A percentile compares a stretch with the other conserved stretches of the same genome.
phyloP scores from a whole-genome alignment of 2,113 vertebrate genomes.

The Aleadryas rufinucha region DNA sequence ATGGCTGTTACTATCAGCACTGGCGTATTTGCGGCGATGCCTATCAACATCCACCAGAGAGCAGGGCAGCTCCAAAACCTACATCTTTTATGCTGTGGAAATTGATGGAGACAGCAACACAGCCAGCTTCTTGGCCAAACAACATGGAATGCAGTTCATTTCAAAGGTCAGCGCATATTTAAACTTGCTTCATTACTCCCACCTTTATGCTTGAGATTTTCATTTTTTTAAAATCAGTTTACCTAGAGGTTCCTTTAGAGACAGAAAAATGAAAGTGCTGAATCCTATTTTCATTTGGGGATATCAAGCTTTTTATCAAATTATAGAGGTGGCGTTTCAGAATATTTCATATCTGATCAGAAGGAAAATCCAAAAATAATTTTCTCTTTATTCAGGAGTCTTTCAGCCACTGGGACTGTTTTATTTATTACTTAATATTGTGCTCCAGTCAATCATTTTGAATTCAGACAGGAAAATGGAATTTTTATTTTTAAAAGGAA shows the following conservation, averaged over 20 bases:
- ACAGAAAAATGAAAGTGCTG: conserved; percentile 88
- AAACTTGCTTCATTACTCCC: conserved; percentile 83
- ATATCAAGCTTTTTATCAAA: conserved; percentile 92
- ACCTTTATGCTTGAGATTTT: conserved; percentile 80
- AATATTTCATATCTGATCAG: conserved; percentile 93
- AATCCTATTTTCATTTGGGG: conserved; percentile 89
- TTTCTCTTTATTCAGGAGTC: conserved; percentile 80
- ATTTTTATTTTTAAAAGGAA: conserved; percentile 70
- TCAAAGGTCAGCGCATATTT: conserved; percentile 91
- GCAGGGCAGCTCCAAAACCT: conserved; percentile 87
- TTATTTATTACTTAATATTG: conserved; percentile 81
- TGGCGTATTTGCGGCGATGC: conserved; percentile 75
- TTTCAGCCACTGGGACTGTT: conserved; percentile 72
- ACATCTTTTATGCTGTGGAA: conserved; percentile 78
- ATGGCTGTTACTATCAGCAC: conserved; percentile 52
- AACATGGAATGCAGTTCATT: conserved; percentile 86
- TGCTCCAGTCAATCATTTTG: conserved; percentile 77
- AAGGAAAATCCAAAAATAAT: conserved; percentile 81
- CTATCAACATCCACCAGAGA: conserved; percentile 86
- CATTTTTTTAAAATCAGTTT: conserved; percentile 81
- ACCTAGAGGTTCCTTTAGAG: conserved; percentile 77
- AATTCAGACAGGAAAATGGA: conserved; percentile 75
- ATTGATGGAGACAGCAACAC: conserved; percentile 80
- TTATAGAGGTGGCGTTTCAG: conserved; percentile 86
- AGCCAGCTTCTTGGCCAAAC: conserved; percentile 80